phyloP scores from a whole-genome alignment of 2,113 vertebrate genomes.

The Rhynchomys soricoides region DNA sequence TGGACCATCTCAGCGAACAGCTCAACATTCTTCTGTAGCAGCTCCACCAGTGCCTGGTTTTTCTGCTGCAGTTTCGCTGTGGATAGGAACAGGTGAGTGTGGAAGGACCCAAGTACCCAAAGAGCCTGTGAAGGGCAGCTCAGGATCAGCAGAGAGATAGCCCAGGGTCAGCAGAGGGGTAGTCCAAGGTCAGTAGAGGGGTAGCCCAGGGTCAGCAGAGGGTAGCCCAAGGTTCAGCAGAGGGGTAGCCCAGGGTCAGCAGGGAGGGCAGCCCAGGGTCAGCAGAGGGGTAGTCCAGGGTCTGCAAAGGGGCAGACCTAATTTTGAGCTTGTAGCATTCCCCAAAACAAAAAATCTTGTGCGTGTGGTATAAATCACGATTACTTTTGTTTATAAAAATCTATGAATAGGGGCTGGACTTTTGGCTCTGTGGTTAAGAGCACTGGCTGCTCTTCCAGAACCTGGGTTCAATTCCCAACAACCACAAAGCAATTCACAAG shows the following conservation, averaged over 20 bases:
- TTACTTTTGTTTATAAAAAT: background rate
- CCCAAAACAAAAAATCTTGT: background rate
- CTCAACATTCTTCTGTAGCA: conserved; percentile 92
- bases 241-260: background rate
- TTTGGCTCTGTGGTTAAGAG: too few relatives aligned
- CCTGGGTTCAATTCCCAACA: too few relatives aligned
- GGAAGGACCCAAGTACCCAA: rapidly evolving
- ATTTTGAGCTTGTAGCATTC: background rate
- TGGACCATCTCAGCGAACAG: conserved; percentile 92
- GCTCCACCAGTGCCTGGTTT: conserved; percentile 90
- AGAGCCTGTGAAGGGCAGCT: background rate
- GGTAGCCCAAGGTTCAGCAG: background rate
- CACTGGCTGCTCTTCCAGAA: too few relatives aligned
- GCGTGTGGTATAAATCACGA: background rate
- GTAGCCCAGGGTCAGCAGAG: background rate
- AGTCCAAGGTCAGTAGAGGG: background rate
- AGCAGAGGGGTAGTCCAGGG: background rate
- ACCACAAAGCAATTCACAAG: too few relatives aligned
- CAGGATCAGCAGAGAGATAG: too few relatives aligned
- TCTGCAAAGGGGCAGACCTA: background rate
- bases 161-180: background rate
- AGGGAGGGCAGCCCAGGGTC: background rate
- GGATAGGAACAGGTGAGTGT: background rate
- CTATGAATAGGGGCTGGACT: too few relatives aligned
- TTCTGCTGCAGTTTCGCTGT: conserved; percentile 93